Base-by-base conservation (phyloP, 2,888 invertebrate species). In the Anodontia alba region DNA sequence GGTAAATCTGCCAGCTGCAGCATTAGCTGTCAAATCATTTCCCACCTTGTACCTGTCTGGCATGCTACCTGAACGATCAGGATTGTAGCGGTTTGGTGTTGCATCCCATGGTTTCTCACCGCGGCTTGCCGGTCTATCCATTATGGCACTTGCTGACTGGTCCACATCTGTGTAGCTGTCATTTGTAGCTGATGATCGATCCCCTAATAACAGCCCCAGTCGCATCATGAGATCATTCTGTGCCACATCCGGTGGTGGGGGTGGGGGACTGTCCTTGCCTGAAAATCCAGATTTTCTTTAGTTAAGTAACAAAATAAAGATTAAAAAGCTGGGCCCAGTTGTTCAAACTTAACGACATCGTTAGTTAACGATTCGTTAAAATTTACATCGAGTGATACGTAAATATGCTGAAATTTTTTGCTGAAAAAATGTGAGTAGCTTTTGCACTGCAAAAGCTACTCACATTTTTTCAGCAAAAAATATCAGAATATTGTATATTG, bases 211-310 rank as follows among this genome's bases (percentile, higher is more conserved):
- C n/a, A 98, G 95, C 0, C 97, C 97, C 51, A 98, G 95, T 29
- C 97, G 95, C 96, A 97, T 97, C 95, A 97, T 97, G 87, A 98
- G 95, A 93, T 97, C 97, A 92, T 96, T 97, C 94, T 97, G 96
- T 43, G 96, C 96, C 10, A 94, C 94, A 86, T 94, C 94, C 73
- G 94, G 94, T 29, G 94, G 92, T 8, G 94, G 94, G 8, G 94
- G 94, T 5, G 93, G 91, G 17, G 92, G 92, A 71, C 90, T 91
- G 42, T 80, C 73, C 74, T 89, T 88, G 31, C 84, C 81, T 87
- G 74, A 17, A 81, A 71, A 15, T 43, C 26, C n/a, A n/a, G n/a
- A n/a, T n/a, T n/a, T n/a, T n/a, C n/a, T n/a, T n/a, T n/a, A 29
- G 46, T 20, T 31, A 62, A 66, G 15, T 36, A 2, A 43, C 26